These are phyloP conservation scores for roundworm (Caenorhabditis elegans) DNA, from an alignment of 1,140 invertebrate species.

Conservation along the genomic window WBcel235 BX284604.4:1666501-1667000, in stretches of 20 bases:
- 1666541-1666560: not conserved
- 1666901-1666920: not conserved
- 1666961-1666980: too few relatives aligned
- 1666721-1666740: not conserved
- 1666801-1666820: not conserved
- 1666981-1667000: too few relatives aligned
- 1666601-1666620: not conserved
- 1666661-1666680: not conserved
- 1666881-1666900: constrained; percentile 4
- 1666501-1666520: not conserved
- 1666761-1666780: not conserved
- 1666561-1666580: not conserved
- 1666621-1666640: not conserved
- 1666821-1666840: not conserved
- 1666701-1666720: constrained; percentile 5
- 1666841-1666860: not conserved
- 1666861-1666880: constrained; percentile 5
- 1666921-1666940: not conserved
- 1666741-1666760: not conserved
- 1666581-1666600: constrained; percentile 5
- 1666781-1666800: not conserved
- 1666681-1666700: not conserved
- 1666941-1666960: too few relatives aligned
- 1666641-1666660: not conserved
- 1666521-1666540: not conserved